Evolutionary conservation across 2,113 vertebrate genomes (phyloP), one percentile per base, ranked within the genome.

Genomic region (Clarias gariepinus): DNA sequence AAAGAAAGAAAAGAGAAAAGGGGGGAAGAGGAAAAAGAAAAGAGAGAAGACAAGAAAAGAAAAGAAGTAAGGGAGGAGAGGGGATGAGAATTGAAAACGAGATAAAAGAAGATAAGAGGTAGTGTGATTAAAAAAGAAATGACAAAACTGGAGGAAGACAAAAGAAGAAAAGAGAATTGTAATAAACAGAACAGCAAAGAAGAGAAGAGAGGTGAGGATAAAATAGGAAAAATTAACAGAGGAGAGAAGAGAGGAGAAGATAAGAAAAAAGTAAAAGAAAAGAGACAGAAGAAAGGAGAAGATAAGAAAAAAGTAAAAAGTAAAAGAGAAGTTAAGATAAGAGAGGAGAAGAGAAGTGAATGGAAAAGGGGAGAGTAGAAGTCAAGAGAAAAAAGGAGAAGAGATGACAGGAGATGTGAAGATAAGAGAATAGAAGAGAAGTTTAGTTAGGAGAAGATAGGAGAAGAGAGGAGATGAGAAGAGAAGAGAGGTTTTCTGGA

Each of bases 351-450:
- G 6, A 8, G 18, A 41, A 4, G 2, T 15, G 30, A 36, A 33
- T 0, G 21, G 19, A 41, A 47, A 6, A 23, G 8, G 10, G 2
- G 3, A 28, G 4, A n/a, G 3, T 0, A 68, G 2, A 68, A 3
- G n/a, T 1, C 1, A 30, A 9, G 0, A n/a, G 15, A 18, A 2
- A 0, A 28, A 0, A 55, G 4, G 1, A 55, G 12, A 21, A 53
- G 12, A 25, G 12, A 25, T 1, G 13, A 25, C 0, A 12, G 1
- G 15, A 76, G 4, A 52, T 1, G 30, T 5, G 36, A 74, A 21
- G 2, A 2, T 11, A 69, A 1, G 8, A 3, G 4, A 47, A 25
- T 19, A 11, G 71, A 74, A 21, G 15, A 19, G 21, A 23, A 23
- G 28, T 41, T 41, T 3, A 63, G 1, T 19, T 21, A 23, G 21